phyloP scores from a whole-genome alignment of 2,888 invertebrate genomes.

The Lymantria dispar region DNA sequence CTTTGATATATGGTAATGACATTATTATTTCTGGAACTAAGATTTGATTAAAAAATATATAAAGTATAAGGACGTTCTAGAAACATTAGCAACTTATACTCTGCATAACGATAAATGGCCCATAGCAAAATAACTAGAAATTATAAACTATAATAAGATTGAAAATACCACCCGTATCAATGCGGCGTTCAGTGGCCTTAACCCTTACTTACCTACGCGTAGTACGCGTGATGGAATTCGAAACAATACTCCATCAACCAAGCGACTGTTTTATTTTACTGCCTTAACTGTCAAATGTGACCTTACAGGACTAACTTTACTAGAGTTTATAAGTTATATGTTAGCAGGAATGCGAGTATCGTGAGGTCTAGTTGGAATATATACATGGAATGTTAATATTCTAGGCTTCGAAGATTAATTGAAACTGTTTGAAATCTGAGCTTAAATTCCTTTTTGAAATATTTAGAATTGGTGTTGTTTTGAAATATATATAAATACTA shows the following conservation, averaged over 20 bases:
- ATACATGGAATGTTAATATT: no score
- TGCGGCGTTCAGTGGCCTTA: constrained; percentile 43
- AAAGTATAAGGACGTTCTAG: no score
- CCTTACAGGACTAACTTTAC: constrained; percentile 32
- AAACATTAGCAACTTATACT: no score
- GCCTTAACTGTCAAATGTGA: constrained; percentile 46
- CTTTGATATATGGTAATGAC: no score
- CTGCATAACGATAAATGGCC: no score
- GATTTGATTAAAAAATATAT: no score
- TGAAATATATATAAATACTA: no score
- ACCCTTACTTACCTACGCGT: constrained; percentile 36
- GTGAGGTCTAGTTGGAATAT: neutral
- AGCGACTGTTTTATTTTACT: constrained; percentile 54
- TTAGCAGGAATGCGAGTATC: constrained; percentile 10
- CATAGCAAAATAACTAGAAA: constrained; percentile 1
- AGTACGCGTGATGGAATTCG: constrained; percentile 66
- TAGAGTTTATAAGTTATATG: constrained; percentile 14
- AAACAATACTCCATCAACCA: constrained; percentile 71
- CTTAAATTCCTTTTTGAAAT: no score
- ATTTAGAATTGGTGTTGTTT: no score
- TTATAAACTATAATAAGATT: constrained; percentile 9
- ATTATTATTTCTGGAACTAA: no score
- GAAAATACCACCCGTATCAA: constrained; percentile 29
- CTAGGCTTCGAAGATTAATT: neutral
- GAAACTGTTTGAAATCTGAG: neutral